These are phyloP conservation scores for Cataglyphis altisquamis DNA, from an alignment of 2,888 invertebrate species.

Conservation along the genomic window DNA sequence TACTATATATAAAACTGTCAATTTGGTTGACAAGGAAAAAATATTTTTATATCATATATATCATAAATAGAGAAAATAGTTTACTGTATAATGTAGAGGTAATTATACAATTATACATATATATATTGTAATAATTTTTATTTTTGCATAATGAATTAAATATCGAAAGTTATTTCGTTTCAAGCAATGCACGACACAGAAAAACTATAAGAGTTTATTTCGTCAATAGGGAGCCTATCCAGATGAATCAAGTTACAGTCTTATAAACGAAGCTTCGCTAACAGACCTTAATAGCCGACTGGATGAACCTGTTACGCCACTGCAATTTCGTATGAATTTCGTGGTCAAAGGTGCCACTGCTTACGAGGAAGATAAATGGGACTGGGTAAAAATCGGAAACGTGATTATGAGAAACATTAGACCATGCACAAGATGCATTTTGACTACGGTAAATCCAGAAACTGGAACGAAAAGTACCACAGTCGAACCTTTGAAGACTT, in stretches of 20 bases:
- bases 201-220: neutral
- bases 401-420: conserved; percentile 89
- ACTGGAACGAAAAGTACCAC: conserved; percentile 89
- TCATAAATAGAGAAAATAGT: neutral
- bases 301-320: conserved; percentile 86
- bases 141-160: neutral
- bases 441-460: conserved; percentile 91
- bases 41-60: neutral
- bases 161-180: neutral
- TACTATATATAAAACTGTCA: neutral
- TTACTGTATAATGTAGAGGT: neutral
- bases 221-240: conserved; percentile 88
- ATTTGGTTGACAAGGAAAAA: neutral
- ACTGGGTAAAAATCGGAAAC: conserved; percentile 90
- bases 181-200: neutral
- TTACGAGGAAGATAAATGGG: conserved; percentile 91
- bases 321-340: conserved; percentile 91
- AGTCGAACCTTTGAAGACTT: conserved; percentile 89
- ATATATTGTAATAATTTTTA: neutral
- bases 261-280: conserved; percentile 90
- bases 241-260: conserved; percentile 90
- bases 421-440: conserved; percentile 91
- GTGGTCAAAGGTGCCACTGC: conserved; percentile 88
- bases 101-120: conserved; percentile 16
- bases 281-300: conserved; percentile 89